Base-by-base conservation (phyloP, 2,113 vertebrate genomes). In the Corydoras maculifer region DNA sequence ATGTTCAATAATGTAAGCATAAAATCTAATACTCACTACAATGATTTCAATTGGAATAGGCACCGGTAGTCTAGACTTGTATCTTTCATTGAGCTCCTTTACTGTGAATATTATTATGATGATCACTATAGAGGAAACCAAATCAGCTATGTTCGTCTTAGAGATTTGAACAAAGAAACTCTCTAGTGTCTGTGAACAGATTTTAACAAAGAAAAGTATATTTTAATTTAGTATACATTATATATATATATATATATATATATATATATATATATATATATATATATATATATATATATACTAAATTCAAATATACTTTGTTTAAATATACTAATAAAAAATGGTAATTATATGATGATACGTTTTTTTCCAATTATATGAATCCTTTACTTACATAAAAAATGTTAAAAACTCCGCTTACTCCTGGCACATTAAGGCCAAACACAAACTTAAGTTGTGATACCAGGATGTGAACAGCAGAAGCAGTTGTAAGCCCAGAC, bases 371-470 rank as follows among this genome's bases (percentile, higher is more conserved):
- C 18, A 25, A 25, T 25, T 25, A 25, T 25, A 25, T 25, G 18
- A 25, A 25, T 25, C 18, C 18, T 25, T 25, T 60, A 88, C 93
- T 94, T 85, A 99, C 97, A 74, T 94, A 92, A 76, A 99, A 81
- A 65, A 97, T 59, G 9, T 94, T 69, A 3, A 98, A 77, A 0
- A 93, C 92, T 65, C 86, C 89, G 2, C 88, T 91, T 70, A 90
- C 80, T 60, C 93, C 81, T 0, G 84, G 87, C 2, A 98, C 91
- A 0, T 15, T 2, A 8, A 99, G 79, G 0, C 96, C 95, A 49
- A 99, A 54, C 48, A 98, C 88, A 84, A 98, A 98, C 85, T 99
- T 99, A 65, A 98, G 87, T 71, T 98, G 97, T 53, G 97, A 98
- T 70, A 98, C 86, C 79, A 99, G 62, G 80, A 99, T 97, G 8